Evolutionary conservation across 2,888 invertebrate genomes (phyloP).

Genomic region (Watsonalla binaria): DNA sequence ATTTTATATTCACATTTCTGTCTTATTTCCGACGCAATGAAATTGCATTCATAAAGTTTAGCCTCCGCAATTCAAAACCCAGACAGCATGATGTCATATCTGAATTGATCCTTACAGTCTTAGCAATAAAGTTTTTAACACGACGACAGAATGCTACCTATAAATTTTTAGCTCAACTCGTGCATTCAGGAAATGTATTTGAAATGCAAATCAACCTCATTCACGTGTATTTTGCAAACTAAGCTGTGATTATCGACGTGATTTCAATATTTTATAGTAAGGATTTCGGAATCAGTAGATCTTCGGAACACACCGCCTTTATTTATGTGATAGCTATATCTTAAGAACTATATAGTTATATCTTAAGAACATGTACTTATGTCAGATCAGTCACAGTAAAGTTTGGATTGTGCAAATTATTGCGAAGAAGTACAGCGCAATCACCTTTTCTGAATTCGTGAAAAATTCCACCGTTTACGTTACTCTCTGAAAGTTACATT

Average conservation of each 20-base stretch:
- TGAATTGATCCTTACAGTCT: not conserved
- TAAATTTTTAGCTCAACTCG: not conserved
- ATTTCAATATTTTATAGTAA: conserved; percentile 16
- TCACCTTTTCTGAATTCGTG: too few relatives aligned
- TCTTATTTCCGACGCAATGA: not conserved
- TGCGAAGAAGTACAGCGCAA: too few relatives aligned
- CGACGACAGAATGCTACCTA: not conserved
- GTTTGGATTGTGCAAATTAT: too few relatives aligned
- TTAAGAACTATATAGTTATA: too few relatives aligned
- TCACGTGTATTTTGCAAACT: conserved; percentile 17
- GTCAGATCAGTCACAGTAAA: too few relatives aligned
- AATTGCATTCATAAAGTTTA: not conserved
- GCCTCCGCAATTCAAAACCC: not conserved
- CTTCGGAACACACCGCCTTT: not conserved
- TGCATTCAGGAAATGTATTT: conserved; percentile 12
- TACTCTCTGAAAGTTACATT: too few relatives aligned
- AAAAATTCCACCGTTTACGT: too few relatives aligned
- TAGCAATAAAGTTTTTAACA: not conserved
- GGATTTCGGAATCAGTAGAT: too few relatives aligned
- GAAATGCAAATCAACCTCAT: conserved; percentile 24
- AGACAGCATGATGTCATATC: not conserved
- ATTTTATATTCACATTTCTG: too few relatives aligned
- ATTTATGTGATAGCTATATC: not conserved
- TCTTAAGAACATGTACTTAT: too few relatives aligned
- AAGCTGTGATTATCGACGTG: conserved; percentile 14